Base-by-base conservation (phyloP, 2,797 vertebrate species). In the Lutjanus campechanus region DNA sequence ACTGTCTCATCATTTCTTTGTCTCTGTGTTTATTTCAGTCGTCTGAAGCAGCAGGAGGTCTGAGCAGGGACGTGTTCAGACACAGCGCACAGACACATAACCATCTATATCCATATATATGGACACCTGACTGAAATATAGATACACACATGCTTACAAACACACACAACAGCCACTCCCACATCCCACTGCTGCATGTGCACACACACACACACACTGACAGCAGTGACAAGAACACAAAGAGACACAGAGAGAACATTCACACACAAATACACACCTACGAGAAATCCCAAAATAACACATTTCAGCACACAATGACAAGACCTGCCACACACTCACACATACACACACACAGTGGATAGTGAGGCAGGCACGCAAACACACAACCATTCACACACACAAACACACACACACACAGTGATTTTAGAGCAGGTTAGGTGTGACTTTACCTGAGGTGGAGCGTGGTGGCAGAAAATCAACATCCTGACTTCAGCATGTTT, bases 221-320 rank as follows among this genome's bases (percentile, higher is more conserved):
- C 59, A 73, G 58, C 20, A 65, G 71, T 51, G 54, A 74, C 53
- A 50, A 50, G 13, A 46, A 79, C 63, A 68, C 72, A 72, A 13
- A 64, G 11, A 69, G 29, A 69, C 9, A 69, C 53, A 19, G 11
- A 17, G 58, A 36, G 43, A 56, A 66, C 36, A 53, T 11, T 59
- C 36, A 49, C 40, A 70, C 4, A 51, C 40, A 60, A 2, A 67
- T 2, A 66, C 53, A 73, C 53, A 73, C 49, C 53, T 36, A 49
- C 20, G 5, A 58, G 41, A 67, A 40, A 70, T 61, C 60, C 55
- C 8, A 64, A 69, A 80, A 81, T 77, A 66, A 70, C 72, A 60
- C 16, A 58, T 47, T 36, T 51, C 8, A 59, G 47, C 59, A 40
- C 51, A 63, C 44, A 64, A 12, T 29, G 56, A 63, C 63, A 19